phyloP scores from a whole-genome alignment of 2,888 invertebrate genomes.

The Agapetus fuscipes region DNA sequence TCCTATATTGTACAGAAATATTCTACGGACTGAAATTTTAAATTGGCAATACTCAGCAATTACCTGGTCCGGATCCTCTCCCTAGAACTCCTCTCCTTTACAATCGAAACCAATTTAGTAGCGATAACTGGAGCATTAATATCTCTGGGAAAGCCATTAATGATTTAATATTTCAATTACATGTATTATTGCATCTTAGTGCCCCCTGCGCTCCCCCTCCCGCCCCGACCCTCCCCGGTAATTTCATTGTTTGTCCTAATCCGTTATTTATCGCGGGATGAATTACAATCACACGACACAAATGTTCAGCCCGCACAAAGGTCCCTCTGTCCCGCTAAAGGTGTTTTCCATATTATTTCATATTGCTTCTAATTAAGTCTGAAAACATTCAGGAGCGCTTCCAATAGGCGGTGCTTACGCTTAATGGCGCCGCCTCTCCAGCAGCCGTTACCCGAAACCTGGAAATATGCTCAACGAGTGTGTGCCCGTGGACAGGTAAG shows the following conservation, averaged over 20 bases:
- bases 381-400: slow-evolving; percentile 21
- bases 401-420: slow-evolving; percentile 20
- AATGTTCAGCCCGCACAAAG: slow-evolving; percentile 19
- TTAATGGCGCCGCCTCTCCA: slow-evolving; percentile 16
- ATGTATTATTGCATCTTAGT: slow-evolving; percentile 18
- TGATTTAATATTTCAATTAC: slow-evolving; percentile 21
- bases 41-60: no score
- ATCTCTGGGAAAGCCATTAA: slow-evolving; percentile 14
- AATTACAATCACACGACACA: slow-evolving; percentile 21
- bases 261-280: slow-evolving; percentile 21
- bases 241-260: slow-evolving; percentile 21
- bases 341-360: slow-evolving; percentile 22
- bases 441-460: slow-evolving; percentile 19
- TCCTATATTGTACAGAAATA: no score
- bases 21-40: no score
- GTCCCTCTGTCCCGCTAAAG: slow-evolving; percentile 18
- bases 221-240: slow-evolving; percentile 12
- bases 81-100: no score
- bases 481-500: slow-evolving; percentile 11
- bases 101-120: no score
- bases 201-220: slow-evolving; percentile 12
- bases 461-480: slow-evolving; percentile 20
- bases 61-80: no score
- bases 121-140: slow-evolving; percentile 6
- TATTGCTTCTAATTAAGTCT: slow-evolving; percentile 23